Evolutionary conservation across 2,888 invertebrate species (phyloP).

Genomic region (Drosophila macrospina): DNA sequence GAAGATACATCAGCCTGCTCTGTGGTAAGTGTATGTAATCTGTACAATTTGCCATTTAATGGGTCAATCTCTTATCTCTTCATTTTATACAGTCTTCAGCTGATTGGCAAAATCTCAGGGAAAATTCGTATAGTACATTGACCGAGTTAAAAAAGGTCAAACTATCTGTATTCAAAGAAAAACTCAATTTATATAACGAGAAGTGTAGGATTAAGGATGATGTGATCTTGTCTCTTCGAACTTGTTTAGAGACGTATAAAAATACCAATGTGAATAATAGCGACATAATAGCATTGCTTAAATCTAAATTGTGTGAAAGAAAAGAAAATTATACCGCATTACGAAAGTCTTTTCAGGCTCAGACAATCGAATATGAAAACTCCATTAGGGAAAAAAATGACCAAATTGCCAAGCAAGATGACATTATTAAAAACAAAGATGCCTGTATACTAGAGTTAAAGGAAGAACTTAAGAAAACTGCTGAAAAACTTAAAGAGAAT

Average conservation of each 20-base stretch:
- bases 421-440: constrained; percentile 5
- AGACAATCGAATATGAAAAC: constrained; percentile 5
- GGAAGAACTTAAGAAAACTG: background rate
- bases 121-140: constrained; percentile 29
- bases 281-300: constrained; percentile 18
- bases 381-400: constrained; percentile 18
- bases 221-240: constrained; percentile 30
- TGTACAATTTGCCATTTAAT: background rate
- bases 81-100: constrained; percentile 9
- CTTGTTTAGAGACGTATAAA: constrained; percentile 45
- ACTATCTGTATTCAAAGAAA: constrained; percentile 39
- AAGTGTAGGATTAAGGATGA: constrained; percentile 44
- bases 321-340: constrained; percentile 13
- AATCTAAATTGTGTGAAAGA: constrained; percentile 33
- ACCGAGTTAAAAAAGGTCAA: constrained; percentile 33
- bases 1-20: constrained; percentile 19
- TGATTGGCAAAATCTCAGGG: constrained; percentile 28
- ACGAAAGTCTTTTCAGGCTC: constrained; percentile 3
- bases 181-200: constrained; percentile 35
- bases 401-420: constrained; percentile 16
- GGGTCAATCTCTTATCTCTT: background rate
- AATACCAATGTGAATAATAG: constrained; percentile 24
- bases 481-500: constrained; percentile 10
- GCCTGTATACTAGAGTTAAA: constrained; percentile 18
- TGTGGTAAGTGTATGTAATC: constrained; percentile 26